Evolutionary conservation across 1,140 invertebrate genomes (phyloP).

Genomic region (Ostrea edulis): DNA sequence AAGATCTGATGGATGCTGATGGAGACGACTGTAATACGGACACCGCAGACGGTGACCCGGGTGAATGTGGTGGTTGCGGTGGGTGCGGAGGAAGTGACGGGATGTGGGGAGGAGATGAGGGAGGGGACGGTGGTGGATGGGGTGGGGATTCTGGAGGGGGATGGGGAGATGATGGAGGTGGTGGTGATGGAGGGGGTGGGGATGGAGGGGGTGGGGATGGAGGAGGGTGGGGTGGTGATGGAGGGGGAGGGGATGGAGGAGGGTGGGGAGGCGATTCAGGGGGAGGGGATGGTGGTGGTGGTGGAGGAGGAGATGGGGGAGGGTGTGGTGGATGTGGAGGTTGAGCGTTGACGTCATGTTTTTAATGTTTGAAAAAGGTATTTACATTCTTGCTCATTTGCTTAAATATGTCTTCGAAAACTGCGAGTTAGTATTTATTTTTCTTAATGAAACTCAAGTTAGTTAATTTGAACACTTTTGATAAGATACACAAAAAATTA

Average conservation of each 20-base stretch:
- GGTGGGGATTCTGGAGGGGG: conserved; percentile 38
- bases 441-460: too few relatives aligned
- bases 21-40: conserved; percentile 25
- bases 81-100: conserved; percentile 44
- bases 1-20: not conserved
- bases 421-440: too few relatives aligned
- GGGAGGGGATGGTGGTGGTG: not conserved
- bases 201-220: conserved; percentile 42
- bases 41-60: conserved; percentile 35
- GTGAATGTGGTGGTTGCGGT: conserved; percentile 46
- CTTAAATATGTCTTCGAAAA: too few relatives aligned
- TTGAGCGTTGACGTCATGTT: not conserved
- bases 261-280: not conserved
- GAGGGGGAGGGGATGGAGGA: not conserved
- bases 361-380: not conserved
- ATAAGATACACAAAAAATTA: too few relatives aligned
- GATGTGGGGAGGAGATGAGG: conserved; percentile 26
- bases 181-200: conserved; percentile 37
- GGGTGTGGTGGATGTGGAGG: conserved; percentile 19
- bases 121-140: conserved; percentile 40
- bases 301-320: not conserved
- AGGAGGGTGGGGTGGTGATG: conserved; percentile 24
- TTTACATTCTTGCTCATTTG: too few relatives aligned
- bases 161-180: not conserved
- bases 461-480: too few relatives aligned